Evolutionary conservation across 1,140 invertebrate species (phyloP), one percentile per base, ranked within the genome.

Genomic region (Drosophila rufa): DNA sequence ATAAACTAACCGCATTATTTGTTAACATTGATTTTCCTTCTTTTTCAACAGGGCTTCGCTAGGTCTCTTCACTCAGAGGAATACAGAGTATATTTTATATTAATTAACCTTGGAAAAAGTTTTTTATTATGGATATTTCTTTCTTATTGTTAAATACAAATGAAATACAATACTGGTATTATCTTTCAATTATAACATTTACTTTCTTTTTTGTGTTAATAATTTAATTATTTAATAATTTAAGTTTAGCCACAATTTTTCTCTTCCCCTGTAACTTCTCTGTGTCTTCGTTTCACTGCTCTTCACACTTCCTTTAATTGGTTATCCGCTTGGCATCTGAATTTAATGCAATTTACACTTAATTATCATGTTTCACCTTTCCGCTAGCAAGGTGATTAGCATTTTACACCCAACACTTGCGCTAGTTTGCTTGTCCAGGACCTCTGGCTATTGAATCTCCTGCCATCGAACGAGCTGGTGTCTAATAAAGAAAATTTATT

Each of bases 1-100:
- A 53, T 57, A 57, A 68, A 68, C 74, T 68, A 67, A 77, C 73
- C 73, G 38, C 48, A 77, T 42, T 77, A 55, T 76, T 76, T 67
- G 61, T 67, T 58, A 42, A 48, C 66, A 58, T 36, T 57, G 25
- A 67, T 47, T 59, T 46, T 40, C 22, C 17, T 3, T 36, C 11
- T 38, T 43, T 56, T 71, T 50, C 4, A 55, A 48, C 36, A 45
- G 36, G 30, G 7, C 30, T 33, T 19, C 45, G 22, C 12, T 9
- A 3, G 22, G 57, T 30, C 27, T 53, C 22, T 11, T 36, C 53
- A 56, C 53, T 56, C 19, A 40, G 53, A 25, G 53, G 36, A 42
- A 25, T 56, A 40, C 36, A 22, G 53, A 25, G 15, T 12, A 56
- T 40, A 25, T 57, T 43, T 57, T 43, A 17, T 38, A 38, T 38